Conservation (phyloP, 2,113 vertebrate genomes). For the Holacanthus passer region DNA sequence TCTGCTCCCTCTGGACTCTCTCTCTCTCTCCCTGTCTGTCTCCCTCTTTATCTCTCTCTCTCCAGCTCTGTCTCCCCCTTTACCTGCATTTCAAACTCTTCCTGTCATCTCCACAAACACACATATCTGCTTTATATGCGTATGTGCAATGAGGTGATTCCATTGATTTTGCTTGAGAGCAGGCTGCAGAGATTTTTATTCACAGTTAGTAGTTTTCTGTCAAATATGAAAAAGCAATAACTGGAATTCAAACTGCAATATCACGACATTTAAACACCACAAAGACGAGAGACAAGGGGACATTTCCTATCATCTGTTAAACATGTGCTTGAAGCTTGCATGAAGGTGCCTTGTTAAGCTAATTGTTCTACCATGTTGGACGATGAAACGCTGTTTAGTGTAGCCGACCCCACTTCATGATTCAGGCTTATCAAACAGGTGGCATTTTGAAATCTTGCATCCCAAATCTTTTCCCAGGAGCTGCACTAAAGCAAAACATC, state of each 20-base stretch:
- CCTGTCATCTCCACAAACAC: not conserved
- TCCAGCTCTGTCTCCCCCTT: not conserved
- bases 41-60: slow-evolving; percentile 2
- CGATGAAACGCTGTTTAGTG: too few relatives aligned
- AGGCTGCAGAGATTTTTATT: slow-evolving; percentile 7
- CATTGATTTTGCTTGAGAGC: slow-evolving; percentile 18
- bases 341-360: too few relatives aligned
- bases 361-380: too few relatives aligned
- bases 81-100: not conserved
- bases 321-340: too few relatives aligned
- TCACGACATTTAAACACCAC: too few relatives aligned
- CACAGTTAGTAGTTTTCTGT: not conserved
- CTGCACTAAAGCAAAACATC: not conserved
- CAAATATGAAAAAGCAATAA: not conserved
- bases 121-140: not conserved
- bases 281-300: too few relatives aligned
- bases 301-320: too few relatives aligned
- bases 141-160: not conserved
- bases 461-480: not conserved
- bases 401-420: not conserved
- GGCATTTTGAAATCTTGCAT: not conserved
- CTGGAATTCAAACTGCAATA: not conserved
- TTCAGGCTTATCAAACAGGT: not conserved
- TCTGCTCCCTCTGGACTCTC: slow-evolving; percentile 39
- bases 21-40: not conserved